Evolutionary conservation across 2,888 invertebrate species (phyloP).

Genomic region (Spodoptera exigua): DNA sequence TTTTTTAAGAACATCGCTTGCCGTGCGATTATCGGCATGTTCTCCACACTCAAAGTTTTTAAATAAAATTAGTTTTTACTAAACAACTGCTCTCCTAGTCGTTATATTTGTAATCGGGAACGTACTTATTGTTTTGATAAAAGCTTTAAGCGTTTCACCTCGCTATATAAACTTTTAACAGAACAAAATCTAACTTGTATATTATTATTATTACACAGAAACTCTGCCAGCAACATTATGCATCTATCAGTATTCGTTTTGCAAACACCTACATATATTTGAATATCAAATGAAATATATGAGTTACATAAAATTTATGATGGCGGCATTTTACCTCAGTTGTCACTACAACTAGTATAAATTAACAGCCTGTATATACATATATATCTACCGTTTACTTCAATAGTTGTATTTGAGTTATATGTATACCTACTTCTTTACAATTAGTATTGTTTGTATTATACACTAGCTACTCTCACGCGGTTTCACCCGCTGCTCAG

Average conservation of each 20-base stretch:
- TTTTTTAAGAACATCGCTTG: constrained; percentile 82
- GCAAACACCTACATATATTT: constrained; percentile 55
- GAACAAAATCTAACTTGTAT: too few species aligned
- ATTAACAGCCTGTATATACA: constrained; percentile 50
- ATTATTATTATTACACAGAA: too few species aligned
- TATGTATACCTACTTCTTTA: neutral
- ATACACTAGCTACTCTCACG: too few species aligned
- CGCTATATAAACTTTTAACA: constrained; percentile 25
- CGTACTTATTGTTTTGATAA: constrained; percentile 39
- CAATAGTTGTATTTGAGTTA: constrained; percentile 21
- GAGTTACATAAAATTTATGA: constrained; percentile 54
- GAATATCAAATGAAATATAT: constrained; percentile 59
- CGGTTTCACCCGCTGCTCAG: too few species aligned
- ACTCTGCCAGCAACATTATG: constrained; percentile 35
- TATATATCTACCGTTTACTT: constrained; percentile 44
- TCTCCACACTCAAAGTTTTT: constrained; percentile 68
- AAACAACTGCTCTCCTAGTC: constrained; percentile 51
- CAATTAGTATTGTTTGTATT: too few species aligned
- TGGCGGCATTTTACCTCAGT: constrained; percentile 51
- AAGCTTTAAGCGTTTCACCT: constrained; percentile 41
- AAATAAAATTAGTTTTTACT: constrained; percentile 63
- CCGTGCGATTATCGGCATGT: constrained; percentile 80
- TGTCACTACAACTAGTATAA: constrained; percentile 55
- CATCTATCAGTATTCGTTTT: constrained; percentile 55
- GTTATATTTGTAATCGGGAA: constrained; percentile 52